These are phyloP conservation scores for Acinonyx jubatus DNA, from an alignment of 2,113 vertebrate genomes.

Conservation along the genomic window DNA sequence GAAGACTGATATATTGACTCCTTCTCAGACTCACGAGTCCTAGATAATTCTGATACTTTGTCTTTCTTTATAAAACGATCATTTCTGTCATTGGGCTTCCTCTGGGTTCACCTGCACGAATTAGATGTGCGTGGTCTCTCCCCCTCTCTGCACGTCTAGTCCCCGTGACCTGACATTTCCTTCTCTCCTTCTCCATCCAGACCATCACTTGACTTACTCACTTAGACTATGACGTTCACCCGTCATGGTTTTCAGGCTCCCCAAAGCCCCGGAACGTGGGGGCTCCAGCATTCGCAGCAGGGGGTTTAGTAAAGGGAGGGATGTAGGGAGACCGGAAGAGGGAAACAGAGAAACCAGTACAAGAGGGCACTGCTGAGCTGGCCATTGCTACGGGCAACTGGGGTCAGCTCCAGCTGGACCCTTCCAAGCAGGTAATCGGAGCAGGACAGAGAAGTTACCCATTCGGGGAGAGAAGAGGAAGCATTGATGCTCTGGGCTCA, in stretches of 20 bases:
- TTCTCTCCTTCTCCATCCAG: background rate
- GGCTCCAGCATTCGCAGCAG: background rate
- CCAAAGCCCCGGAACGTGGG: background rate
- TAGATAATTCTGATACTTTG: background rate
- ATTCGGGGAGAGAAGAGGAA: background rate
- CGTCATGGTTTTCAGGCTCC: background rate
- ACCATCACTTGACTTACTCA: too few relatives aligned
- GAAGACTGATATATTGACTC: background rate
- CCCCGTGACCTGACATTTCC: background rate
- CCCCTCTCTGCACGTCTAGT: background rate
- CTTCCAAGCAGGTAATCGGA: background rate
- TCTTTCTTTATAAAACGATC: background rate
- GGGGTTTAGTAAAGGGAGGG: accelerated
- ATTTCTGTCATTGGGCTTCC: background rate
- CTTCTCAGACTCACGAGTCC: background rate
- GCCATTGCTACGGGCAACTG: accelerated
- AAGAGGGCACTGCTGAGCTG: background rate
- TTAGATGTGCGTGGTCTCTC: background rate
- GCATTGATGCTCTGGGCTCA: background rate
- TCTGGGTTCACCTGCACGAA: background rate
- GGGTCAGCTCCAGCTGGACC: too few relatives aligned
- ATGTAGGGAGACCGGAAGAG: background rate
- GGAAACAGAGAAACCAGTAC: background rate
- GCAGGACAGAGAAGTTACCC: background rate
- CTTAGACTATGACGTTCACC: background rate